These are phyloP conservation scores for Nicator chloris DNA, from an alignment of 2,113 vertebrate species.

Conservation along the genomic window DNA sequence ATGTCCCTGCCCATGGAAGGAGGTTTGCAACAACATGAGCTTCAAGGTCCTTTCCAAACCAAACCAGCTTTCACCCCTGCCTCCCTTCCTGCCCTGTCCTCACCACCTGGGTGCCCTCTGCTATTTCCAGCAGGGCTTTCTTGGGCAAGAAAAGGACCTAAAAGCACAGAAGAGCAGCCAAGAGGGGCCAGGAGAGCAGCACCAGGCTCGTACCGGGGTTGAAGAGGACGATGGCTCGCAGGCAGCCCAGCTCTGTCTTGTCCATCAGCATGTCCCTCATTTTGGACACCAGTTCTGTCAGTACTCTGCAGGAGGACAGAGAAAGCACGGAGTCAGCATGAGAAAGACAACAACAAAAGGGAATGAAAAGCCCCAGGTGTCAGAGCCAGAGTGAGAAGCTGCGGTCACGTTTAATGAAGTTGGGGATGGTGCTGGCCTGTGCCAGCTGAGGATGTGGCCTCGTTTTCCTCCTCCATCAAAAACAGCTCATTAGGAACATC, in stretches of 20 bases:
- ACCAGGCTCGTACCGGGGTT: constrained; percentile 82
- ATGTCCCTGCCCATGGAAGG: background rate
- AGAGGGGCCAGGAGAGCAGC: background rate
- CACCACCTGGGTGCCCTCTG: background rate
- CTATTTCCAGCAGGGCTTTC: background rate
- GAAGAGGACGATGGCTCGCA: constrained; percentile 96
- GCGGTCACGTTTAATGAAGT: background rate
- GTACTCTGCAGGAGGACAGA: constrained; percentile 78
- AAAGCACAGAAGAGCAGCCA: background rate
- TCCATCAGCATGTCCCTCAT: constrained; percentile 99
- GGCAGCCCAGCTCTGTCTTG: constrained; percentile 97
- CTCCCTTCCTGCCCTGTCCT: background rate
- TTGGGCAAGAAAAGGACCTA: background rate
- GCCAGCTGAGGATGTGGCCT: constrained; percentile 6
- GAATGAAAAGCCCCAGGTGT: background rate
- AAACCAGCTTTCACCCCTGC: background rate
- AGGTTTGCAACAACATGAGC: background rate
- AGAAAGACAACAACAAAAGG: background rate
- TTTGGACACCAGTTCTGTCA: constrained; percentile 98
- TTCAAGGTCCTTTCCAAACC: background rate
- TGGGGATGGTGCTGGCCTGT: background rate
- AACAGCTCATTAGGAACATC: constrained; percentile 19
- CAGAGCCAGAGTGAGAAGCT: background rate
- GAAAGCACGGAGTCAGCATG: background rate
- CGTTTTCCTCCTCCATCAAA: background rate